These are phyloP conservation scores for Drosophila elegans DNA, from an alignment of 1,140 invertebrate species.

Conservation along the genomic window DNA sequence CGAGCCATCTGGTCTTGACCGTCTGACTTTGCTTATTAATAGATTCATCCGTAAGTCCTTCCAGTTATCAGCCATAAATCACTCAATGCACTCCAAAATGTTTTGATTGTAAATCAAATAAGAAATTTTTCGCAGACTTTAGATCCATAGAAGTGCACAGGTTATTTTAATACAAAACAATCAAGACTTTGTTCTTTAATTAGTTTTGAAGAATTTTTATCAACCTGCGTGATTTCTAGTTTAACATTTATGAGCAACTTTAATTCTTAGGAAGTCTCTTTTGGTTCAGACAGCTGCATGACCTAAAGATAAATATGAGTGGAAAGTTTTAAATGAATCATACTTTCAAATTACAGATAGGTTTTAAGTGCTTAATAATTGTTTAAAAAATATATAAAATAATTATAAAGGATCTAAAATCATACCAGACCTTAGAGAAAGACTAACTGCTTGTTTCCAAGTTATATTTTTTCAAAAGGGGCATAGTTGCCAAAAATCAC, in stretches of 20 bases:
- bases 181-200: neutral
- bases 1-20: constrained; percentile 1
- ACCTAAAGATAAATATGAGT: neutral
- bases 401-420: neutral
- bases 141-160: constrained; percentile 21
- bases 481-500: neutral
- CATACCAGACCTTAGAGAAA: neutral
- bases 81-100: constrained; percentile 23
- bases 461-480: neutral
- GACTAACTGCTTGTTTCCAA: neutral
- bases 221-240: neutral
- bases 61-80: constrained; percentile 32
- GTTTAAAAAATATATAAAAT: neutral
- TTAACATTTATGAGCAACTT: neutral
- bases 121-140: constrained; percentile 16
- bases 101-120: constrained; percentile 45
- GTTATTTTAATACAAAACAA: constrained; percentile 7
- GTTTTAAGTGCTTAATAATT: neutral
- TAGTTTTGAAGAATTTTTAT: neutral
- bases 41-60: constrained; percentile 25
- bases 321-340: neutral
- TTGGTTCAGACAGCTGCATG: neutral
- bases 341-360: neutral
- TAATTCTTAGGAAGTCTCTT: neutral
- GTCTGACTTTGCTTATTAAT: constrained; percentile 11